Percentiles rank a stretch among this genome's conserved stretches.
Evolutionary conservation across 2,113 vertebrate genomes (phyloP).

Genomic region (Acinonyx jubatus): DNA sequence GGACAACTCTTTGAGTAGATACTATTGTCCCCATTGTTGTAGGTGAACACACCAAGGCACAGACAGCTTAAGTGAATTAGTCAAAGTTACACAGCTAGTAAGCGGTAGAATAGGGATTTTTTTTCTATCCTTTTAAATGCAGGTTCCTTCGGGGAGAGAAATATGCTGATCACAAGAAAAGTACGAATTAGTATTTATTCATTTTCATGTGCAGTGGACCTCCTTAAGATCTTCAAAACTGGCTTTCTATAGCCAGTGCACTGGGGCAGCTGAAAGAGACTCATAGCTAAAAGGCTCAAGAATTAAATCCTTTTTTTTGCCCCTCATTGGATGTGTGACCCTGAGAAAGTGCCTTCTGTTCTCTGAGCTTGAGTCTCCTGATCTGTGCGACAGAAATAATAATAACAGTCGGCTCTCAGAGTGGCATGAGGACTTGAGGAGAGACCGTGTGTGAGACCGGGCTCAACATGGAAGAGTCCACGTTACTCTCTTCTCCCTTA

Average conservation of each 20-base stretch:
- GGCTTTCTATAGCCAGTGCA: neutral
- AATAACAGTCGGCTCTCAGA: neutral
- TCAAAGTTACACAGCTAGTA: neutral
- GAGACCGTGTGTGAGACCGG: neutral
- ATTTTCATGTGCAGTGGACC: neutral
- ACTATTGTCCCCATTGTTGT: neutral
- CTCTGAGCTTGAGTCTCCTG: neutral
- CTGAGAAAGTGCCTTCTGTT: neutral
- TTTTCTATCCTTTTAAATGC: constrained; percentile 2
- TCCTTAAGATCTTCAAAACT: neutral
- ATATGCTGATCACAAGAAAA: neutral
- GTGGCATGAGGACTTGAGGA: neutral
- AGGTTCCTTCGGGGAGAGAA: constrained; percentile 37
- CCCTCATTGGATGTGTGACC: neutral
- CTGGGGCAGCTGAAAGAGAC: neutral
- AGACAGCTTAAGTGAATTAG: constrained; percentile 17
- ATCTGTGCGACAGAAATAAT: neutral
- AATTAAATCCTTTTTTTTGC: neutral
- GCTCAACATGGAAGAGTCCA: neutral
- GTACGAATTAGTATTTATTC: neutral
- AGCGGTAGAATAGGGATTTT: neutral
- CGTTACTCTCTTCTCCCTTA: neutral
- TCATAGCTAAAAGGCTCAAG: neutral
- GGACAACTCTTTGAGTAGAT: constrained; percentile 1
- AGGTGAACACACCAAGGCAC: constrained; percentile 33